Evolutionary conservation across 2,113 vertebrate species (phyloP), one percentile per base, ranked within the genome.

Genomic region (Odontesthes bonariensis): DNA sequence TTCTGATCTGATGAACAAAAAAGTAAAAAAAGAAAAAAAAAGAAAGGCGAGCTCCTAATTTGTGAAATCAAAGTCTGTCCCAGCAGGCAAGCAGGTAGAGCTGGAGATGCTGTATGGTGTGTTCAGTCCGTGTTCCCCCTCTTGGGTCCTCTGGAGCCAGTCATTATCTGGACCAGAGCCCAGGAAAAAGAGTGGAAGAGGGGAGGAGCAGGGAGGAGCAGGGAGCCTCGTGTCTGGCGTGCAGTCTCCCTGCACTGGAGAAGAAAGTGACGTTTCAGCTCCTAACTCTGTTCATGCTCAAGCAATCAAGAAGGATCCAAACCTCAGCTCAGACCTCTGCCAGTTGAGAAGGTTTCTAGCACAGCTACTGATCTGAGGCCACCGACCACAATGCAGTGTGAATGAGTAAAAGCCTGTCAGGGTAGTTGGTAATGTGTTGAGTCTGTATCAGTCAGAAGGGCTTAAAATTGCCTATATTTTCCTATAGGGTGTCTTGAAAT

Each of bases 181-280:
- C 89, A 87, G 87, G 73, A 80, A 77, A 38, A 81, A 87, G 88
- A 83, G 85, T 47, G 73, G 53, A 80, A 87, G 83, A 84, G 72
- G 76, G 88, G 86, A 78, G 85, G 89, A 79, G 88, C 32, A 67
- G 76, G 88, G 86, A 78, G 85, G 89, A 79, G 88, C 32, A 67
- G 83, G 64, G 70, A 83, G 90, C 81, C 92, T 90, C 89, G 89
- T 90, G 92, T 75, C 89, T 90, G 90, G 83, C 90, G 86, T 91
- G 90, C 68, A 16, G 81, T 89, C 85, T 75, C 81, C 49, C 71
- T 64, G 74, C 73, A 63, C 72, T 69, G 62, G 69, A 66, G 73
- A 86, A 71, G 69, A 87, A 86, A 91, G 86, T 90, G 84, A 87
- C 75, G 87, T 82, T 81, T 60, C 2, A 38, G 84, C 79, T 82